These are phyloP conservation scores for Mythimna albipuncta DNA, from an alignment of 2,888 invertebrate species.

Conservation along the genomic window DNA sequence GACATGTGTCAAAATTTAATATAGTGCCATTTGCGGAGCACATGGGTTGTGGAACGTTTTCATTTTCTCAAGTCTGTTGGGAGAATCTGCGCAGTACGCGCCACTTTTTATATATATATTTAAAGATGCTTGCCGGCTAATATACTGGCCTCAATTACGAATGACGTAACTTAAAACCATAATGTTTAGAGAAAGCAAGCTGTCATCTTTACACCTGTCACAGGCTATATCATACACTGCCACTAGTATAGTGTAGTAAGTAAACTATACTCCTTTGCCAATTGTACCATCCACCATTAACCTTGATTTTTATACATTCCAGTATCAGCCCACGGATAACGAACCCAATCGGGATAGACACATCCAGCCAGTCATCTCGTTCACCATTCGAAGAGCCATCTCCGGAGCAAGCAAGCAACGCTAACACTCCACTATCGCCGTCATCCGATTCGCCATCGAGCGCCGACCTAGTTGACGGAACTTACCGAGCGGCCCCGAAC, in stretches of 20 bases:
- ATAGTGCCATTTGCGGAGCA: too few species aligned
- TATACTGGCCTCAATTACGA: too few species aligned
- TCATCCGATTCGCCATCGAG: conserved; percentile 79
- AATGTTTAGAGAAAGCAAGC: too few species aligned
- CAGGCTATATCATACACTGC: not conserved
- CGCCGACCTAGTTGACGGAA: conserved; percentile 72
- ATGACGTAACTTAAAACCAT: too few species aligned
- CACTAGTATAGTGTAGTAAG: not conserved
- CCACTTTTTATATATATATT: too few species aligned
- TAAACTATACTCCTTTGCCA: not conserved
- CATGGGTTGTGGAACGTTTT: too few species aligned
- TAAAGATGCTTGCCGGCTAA: too few species aligned
- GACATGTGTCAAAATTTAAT: too few species aligned
- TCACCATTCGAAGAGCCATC: conserved; percentile 76
- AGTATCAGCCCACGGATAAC: conserved; percentile 75
- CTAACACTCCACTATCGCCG: conserved; percentile 73
- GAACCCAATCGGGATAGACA: conserved; percentile 74
- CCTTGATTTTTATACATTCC: conserved; percentile 34
- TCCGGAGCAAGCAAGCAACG: conserved; percentile 67
- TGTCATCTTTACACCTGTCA: not conserved
- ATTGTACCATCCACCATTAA: not conserved
- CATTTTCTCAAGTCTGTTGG: too few species aligned
- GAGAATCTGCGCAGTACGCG: too few species aligned
- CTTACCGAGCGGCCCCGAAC: conserved; percentile 66
- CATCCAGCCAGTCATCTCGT: conserved; percentile 66